A percentile compares a stretch with the other conserved stretches of the same genome.
Conservation (phyloP, 2,797 vertebrate genomes). For the Esox lucius region DNA sequence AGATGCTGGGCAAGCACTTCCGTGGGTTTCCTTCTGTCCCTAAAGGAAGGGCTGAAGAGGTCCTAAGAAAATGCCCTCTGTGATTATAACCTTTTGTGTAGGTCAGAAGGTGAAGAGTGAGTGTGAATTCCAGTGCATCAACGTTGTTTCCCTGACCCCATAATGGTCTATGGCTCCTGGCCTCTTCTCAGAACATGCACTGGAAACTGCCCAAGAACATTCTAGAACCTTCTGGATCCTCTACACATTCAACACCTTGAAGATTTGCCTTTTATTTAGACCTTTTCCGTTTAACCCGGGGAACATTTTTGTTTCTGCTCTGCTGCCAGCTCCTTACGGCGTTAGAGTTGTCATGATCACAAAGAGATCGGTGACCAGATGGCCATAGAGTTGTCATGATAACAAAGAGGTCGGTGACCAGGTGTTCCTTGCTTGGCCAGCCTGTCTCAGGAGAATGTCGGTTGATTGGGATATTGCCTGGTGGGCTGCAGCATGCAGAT, state of each 20-base stretch:
- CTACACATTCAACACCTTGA: slow-evolving; percentile 58
- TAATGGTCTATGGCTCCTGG: slow-evolving; percentile 44
- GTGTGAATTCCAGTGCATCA: slow-evolving; percentile 58
- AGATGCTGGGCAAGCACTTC: too few relatives aligned
- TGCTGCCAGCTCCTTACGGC: not conserved
- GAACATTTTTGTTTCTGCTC: not conserved
- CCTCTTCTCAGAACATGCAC: slow-evolving; percentile 51
- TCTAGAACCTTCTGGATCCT: slow-evolving; percentile 48
- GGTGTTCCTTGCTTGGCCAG: not conserved
- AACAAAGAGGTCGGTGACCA: not conserved
- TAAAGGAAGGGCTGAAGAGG: not conserved
- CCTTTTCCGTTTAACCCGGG: slow-evolving; percentile 31
- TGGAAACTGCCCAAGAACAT: slow-evolving; percentile 45
- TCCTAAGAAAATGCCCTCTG: not conserved
- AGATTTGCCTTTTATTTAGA: slow-evolving; percentile 23
- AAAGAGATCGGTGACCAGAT: not conserved
- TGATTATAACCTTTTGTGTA: slow-evolving; percentile 19
- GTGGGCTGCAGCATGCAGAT: slow-evolving; percentile 13
- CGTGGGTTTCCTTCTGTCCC: too few relatives aligned
- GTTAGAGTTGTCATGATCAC: too few relatives aligned
- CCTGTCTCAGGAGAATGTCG: slow-evolving; percentile 34
- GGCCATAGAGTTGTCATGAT: not conserved
- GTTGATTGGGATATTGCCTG: slow-evolving; percentile 22
- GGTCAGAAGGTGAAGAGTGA: slow-evolving; percentile 52
- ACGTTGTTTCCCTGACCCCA: slow-evolving; percentile 57